A percentile compares a stretch with the other conserved stretches of the same genome.
phyloP scores from a whole-genome alignment of 2,888 invertebrate species.

The Bombylius discolor region DNA sequence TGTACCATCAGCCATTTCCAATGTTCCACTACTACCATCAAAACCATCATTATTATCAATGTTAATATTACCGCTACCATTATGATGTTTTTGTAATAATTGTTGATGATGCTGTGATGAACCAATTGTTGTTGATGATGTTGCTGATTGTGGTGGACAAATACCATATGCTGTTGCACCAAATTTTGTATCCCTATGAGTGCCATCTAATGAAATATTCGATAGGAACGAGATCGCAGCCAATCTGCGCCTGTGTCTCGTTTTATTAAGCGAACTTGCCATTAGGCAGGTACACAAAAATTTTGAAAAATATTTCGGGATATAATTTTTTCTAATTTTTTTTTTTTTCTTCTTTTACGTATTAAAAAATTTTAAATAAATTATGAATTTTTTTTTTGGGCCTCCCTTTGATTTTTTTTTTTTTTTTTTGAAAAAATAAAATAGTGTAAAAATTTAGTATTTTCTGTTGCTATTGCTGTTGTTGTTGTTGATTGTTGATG shows the following conservation, averaged over 20 bases:
- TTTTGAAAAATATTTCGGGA: background rate
- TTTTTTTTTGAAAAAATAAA: too few relatives aligned
- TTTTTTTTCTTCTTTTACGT: background rate
- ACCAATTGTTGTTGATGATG: slow-evolving; percentile 17
- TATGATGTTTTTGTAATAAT: slow-evolving; percentile 24
- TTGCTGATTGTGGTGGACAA: slow-evolving; percentile 21
- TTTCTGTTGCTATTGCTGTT: too few relatives aligned
- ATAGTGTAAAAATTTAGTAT: too few relatives aligned
- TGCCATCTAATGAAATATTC: slow-evolving; percentile 90
- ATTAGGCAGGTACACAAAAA: slow-evolving; percentile 27
- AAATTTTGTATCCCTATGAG: slow-evolving; percentile 59
- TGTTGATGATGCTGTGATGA: slow-evolving; percentile 1
- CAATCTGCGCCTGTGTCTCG: slow-evolving; percentile 68
- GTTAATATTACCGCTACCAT: slow-evolving; percentile 20
- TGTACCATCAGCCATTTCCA: slow-evolving; percentile 30
- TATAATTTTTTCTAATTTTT: background rate
- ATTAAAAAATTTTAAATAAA: background rate
- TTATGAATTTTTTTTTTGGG: too few relatives aligned
- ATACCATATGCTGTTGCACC: slow-evolving; percentile 33
- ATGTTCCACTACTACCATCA: slow-evolving; percentile 27
- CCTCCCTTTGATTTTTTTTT: too few relatives aligned
- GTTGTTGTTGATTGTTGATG: too few relatives aligned
- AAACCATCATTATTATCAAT: slow-evolving; percentile 7
- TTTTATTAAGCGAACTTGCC: slow-evolving; percentile 39
- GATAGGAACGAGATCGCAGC: slow-evolving; percentile 89